A percentile compares a stretch with the other conserved stretches of the same genome.
These are phyloP conservation scores for Lasioglossum lativentre DNA, from an alignment of 2,888 invertebrate species.

Conservation along the genomic window DNA sequence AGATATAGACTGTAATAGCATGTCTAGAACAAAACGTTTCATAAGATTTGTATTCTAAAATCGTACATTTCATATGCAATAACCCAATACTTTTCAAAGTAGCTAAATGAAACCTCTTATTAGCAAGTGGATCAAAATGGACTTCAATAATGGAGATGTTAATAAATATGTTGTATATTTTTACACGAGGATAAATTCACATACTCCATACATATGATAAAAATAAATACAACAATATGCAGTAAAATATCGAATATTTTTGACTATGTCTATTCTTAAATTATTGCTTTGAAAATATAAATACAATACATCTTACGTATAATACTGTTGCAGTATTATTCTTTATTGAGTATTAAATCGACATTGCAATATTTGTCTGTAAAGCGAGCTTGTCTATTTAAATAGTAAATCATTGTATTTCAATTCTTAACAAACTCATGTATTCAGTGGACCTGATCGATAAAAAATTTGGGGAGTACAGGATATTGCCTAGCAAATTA, in stretches of 20 bases:
- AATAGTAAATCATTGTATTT: not conserved
- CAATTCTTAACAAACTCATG: conserved; percentile 21
- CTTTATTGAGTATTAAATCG: not conserved
- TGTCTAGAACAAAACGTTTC: no score
- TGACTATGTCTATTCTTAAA: not conserved
- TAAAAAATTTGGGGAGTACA: conserved; percentile 38
- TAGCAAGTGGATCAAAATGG: not conserved
- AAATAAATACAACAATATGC: not conserved
- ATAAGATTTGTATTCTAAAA: no score
- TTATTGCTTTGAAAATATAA: not conserved
- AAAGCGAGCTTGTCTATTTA: conserved; percentile 9
- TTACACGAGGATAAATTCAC: not conserved
- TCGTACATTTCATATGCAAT: not conserved
- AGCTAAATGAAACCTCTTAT: not conserved
- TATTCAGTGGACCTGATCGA: conserved; percentile 18
- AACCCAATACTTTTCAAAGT: not conserved
- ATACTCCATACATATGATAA: not conserved
- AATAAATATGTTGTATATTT: not conserved
- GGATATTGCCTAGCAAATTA: conserved; percentile 34
- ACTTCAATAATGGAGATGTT: not conserved
- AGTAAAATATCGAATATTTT: conserved; percentile 11
- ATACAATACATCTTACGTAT: conserved; percentile 8
- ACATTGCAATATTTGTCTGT: not conserved
- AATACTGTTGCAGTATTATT: not conserved
- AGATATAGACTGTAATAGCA: no score